Percentiles rank a stretch among this genome's conserved stretches.
Evolutionary conservation across 2,888 invertebrate species (phyloP).

Genomic region (Phymatocera aterrima): DNA sequence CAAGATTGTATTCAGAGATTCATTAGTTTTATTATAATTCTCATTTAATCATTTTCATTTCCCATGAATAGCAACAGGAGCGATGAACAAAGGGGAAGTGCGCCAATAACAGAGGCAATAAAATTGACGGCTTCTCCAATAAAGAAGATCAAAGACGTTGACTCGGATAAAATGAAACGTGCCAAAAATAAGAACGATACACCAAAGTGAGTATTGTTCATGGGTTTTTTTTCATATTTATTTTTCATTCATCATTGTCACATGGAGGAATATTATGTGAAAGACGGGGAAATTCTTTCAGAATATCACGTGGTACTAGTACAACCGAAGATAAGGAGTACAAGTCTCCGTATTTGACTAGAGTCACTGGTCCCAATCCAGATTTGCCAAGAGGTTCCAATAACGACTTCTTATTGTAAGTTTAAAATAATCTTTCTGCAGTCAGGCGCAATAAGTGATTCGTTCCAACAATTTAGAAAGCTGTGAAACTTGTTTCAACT

Average conservation of each 20-base stretch:
- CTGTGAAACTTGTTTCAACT: background rate
- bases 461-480: background rate
- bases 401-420: constrained; percentile 87
- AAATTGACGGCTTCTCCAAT: constrained; percentile 71
- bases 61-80: constrained; percentile 66
- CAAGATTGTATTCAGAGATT: constrained; percentile 21
- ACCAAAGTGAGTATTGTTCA: constrained; percentile 69
- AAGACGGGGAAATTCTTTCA: constrained; percentile 53
- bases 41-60: no score
- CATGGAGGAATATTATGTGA: constrained; percentile 12
- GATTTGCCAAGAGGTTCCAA: constrained; percentile 87
- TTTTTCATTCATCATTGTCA: constrained; percentile 5
- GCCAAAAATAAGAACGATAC: constrained; percentile 73
- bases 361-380: constrained; percentile 83
- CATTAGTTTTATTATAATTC: constrained; percentile 25
- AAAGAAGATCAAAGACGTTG: constrained; percentile 67
- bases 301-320: constrained; percentile 74
- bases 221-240: constrained; percentile 17
- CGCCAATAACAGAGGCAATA: constrained; percentile 70
- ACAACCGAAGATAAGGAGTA: constrained; percentile 77
- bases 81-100: constrained; percentile 69
- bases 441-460: no score
- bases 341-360: constrained; percentile 78
- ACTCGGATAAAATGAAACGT: constrained; percentile 70
- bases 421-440: constrained; percentile 61